Evolutionary conservation across 2,797 vertebrate species (phyloP).

Genomic region (Coilia nasus): DNA sequence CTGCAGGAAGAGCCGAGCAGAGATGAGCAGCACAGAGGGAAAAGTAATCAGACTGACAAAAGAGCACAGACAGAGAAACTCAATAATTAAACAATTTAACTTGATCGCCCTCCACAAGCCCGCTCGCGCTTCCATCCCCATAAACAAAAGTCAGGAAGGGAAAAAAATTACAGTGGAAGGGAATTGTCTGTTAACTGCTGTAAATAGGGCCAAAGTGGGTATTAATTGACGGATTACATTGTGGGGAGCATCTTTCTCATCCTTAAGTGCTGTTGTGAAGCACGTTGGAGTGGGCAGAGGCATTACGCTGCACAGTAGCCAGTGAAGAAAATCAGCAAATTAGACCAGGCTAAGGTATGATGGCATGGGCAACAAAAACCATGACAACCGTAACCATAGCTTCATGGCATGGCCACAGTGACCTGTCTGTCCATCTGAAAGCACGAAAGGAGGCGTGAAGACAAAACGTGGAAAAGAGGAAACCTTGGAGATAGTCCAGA

Average conservation of each 20-base stretch:
- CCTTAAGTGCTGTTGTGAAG: not conserved
- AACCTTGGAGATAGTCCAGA: not conserved
- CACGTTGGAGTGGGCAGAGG: not conserved
- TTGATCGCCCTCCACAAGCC: not conserved
- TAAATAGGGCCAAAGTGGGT: not conserved
- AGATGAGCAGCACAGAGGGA: not conserved
- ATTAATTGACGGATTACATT: slow-evolving; percentile 19
- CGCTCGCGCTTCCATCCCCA: not conserved
- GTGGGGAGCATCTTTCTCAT: not conserved
- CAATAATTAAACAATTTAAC: slow-evolving; percentile 21
- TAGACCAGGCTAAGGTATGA: not conserved
- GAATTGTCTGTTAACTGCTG: not conserved
- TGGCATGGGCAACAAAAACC: not conserved
- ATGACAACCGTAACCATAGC: slow-evolving; percentile 25
- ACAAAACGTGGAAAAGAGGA: not conserved
- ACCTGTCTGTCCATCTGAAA: slow-evolving; percentile 7
- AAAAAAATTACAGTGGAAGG: not conserved
- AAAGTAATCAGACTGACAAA: slow-evolving; percentile 25
- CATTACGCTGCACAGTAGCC: not conserved
- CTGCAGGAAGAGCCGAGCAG: slow-evolving; percentile 17
- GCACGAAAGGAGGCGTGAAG: not conserved
- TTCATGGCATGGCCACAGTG: not conserved
- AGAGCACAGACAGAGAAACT: not conserved
- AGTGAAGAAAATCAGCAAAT: not conserved
- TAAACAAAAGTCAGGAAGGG: not conserved